Evolutionary conservation across 2,113 vertebrate genomes (phyloP), one percentile per base, ranked within the genome.

Genomic region (Patagioenas fasciata): DNA sequence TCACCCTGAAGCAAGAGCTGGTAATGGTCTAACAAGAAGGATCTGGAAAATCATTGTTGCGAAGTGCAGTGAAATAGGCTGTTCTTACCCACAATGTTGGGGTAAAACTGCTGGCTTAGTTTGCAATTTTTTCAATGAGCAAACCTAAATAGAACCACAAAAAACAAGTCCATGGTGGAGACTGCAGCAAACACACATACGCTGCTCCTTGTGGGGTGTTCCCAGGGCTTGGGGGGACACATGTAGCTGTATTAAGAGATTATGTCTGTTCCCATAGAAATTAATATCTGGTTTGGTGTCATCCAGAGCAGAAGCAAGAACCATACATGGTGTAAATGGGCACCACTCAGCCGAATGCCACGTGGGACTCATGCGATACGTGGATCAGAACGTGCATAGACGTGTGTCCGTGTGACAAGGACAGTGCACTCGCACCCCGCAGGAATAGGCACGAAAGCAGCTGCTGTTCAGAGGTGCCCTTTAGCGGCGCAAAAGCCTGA

Each of bases 101-200:
- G 21, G 12, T 42, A 10, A 50, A 88, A 14, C 40, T 60, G 29
- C 24, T 2, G 4, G 8, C 31, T 61, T 31, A 12, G 40, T 36
- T 85, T 57, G 42, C 44, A 1, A 0, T 34, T 50, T 54, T 31
- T 17, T 2, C 3, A 26, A 26, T 23, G 51, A 65, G 2, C 4
- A n/a, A 51, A 5, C 34, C 23, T 15, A 25, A 62, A 15, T 4
- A 29, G 9, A 61, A 17, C 13, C 21, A 23, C 21, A 31, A 13
- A 60, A 32, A 19, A 0, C 32, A 34, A 47, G 34, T 61, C 25
- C 12, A 15, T 31, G 36, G 4, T 57, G 58, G 42, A 5, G 56
- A 17, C 19, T 47, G 19, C 44, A 70, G 62, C 0, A 5, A 32
- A 1, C 5, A 4, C 0, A 1, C 1, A 1, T 16, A 5, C 10